Percentiles rank a stretch among this genome's conserved stretches.
phyloP scores from a whole-genome alignment of 2,797 vertebrate genomes.

The Myripristis jacobus region DNA sequence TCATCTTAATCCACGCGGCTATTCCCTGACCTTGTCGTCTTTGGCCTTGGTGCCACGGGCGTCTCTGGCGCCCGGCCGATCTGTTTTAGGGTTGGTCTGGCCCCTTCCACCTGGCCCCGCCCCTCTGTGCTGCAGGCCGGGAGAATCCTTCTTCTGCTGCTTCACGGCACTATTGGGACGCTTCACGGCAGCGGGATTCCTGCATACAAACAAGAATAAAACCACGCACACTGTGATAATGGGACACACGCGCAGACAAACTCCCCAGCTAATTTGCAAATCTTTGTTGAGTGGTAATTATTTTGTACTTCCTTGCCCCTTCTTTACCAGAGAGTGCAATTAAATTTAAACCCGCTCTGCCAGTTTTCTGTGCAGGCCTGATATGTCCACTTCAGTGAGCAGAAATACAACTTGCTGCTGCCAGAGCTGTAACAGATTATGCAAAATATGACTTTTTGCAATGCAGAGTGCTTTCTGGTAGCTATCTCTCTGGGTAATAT shows the following conservation, averaged over 20 bases:
- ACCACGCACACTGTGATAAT: not conserved
- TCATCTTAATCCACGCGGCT: no score
- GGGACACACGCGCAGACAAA: slow-evolving; percentile 7
- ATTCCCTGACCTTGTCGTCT: slow-evolving; percentile 89
- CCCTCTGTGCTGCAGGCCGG: slow-evolving; percentile 88
- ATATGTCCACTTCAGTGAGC: slow-evolving; percentile 9
- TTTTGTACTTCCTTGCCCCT: not conserved
- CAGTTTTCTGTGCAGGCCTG: slow-evolving; percentile 18
- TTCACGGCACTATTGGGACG: slow-evolving; percentile 88
- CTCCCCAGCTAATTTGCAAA: slow-evolving; percentile 15
- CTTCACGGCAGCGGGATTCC: slow-evolving; percentile 89
- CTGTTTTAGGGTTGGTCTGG: slow-evolving; percentile 84
- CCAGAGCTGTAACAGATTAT: slow-evolving; percentile 38
- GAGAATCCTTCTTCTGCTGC: slow-evolving; percentile 89
- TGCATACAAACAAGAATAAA: slow-evolving; percentile 57
- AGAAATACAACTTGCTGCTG: not conserved
- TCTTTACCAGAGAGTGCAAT: not conserved
- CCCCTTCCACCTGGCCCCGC: slow-evolving; percentile 84
- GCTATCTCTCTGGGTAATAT: no score
- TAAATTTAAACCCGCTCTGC: slow-evolving; percentile 28
- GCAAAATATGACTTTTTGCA: slow-evolving; percentile 32
- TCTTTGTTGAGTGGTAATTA: not conserved
- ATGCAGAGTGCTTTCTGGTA: no score
- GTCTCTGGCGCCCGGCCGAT: slow-evolving; percentile 81
- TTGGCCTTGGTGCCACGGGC: slow-evolving; percentile 85